Evolutionary conservation across 2,113 vertebrate species (phyloP).

Genomic region (Channa maculata): DNA sequence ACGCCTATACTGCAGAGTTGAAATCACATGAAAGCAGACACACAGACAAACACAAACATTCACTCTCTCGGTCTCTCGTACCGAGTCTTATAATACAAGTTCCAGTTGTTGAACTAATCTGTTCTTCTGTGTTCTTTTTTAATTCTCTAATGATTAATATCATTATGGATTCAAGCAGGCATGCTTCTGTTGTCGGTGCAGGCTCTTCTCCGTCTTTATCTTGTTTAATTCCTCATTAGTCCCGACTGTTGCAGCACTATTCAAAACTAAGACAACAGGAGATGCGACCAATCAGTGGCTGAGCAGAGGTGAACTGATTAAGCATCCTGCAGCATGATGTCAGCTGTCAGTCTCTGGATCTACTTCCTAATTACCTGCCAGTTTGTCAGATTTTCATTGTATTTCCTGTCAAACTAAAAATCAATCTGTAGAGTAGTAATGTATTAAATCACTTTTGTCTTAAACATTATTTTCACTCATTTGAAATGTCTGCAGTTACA

Average conservation of each 20-base stretch:
- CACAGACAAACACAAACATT: conserved; percentile 45
- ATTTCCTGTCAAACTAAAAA: conserved; percentile 46
- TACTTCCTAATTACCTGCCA: conserved; percentile 53
- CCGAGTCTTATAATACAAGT: conserved; percentile 55
- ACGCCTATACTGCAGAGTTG: conserved; percentile 50
- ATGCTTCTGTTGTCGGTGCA: conserved; percentile 32
- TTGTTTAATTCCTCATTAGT: conserved; percentile 28
- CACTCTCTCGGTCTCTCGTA: conserved; percentile 40
- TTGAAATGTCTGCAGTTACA: neutral
- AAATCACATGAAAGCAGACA: conserved; percentile 61
- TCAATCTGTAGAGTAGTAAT: conserved; percentile 14
- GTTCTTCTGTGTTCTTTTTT: conserved; percentile 43
- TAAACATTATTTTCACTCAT: neutral
- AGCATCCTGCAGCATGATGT: conserved; percentile 52
- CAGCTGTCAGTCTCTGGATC: conserved; percentile 59
- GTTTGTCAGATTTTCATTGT: conserved; percentile 32
- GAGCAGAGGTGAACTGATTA: conserved; percentile 49
- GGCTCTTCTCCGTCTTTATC: conserved; percentile 37
- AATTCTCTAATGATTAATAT: conserved; percentile 66
- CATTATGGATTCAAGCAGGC: conserved; percentile 52
- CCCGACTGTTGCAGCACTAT: conserved; percentile 42
- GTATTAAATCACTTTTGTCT: conserved; percentile 4
- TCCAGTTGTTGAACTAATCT: conserved; percentile 68
- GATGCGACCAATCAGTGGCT: conserved; percentile 60
- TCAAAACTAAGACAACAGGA: conserved; percentile 65